These are phyloP conservation scores for Erpetoichthys calabaricus DNA, from an alignment of 2,797 vertebrate genomes.

Conservation along the genomic window DNA sequence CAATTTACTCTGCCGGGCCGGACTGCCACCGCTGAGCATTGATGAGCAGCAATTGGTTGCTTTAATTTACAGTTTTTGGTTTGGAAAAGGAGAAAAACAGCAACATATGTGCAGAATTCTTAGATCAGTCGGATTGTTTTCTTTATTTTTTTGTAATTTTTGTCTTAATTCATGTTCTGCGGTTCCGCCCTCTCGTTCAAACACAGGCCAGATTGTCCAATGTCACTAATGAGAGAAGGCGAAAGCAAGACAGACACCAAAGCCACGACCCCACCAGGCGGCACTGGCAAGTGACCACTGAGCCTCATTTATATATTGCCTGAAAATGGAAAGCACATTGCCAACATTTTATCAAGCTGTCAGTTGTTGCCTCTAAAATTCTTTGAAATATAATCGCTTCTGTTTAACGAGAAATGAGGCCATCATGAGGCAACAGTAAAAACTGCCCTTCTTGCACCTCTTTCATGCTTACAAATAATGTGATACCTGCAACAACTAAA, in stretches of 20 bases:
- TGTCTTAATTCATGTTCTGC: constrained; percentile 28
- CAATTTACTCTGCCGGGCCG: constrained; percentile 46
- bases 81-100: constrained; percentile 20
- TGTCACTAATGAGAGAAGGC: no score
- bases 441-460: no score
- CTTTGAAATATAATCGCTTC: not conserved
- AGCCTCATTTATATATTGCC: no score
- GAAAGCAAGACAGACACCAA: no score
- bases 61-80: constrained; percentile 22
- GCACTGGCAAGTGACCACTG: no score
- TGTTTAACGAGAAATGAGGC: no score
- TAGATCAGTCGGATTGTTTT: constrained; percentile 19
- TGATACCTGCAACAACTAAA: no score
- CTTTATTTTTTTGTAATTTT: constrained; percentile 27
- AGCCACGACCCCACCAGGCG: no score
- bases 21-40: constrained; percentile 44
- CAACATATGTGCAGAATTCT: constrained; percentile 15
- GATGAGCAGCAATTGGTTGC: constrained; percentile 48
- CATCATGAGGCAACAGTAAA: no score
- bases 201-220: constrained; percentile 12
- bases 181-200: constrained; percentile 20
- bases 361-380: constrained; percentile 20
- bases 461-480: no score
- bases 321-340: no score
- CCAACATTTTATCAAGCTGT: constrained; percentile 12